Conservation (phyloP, 2,797 vertebrate genomes). For the Characodon lateralis region DNA sequence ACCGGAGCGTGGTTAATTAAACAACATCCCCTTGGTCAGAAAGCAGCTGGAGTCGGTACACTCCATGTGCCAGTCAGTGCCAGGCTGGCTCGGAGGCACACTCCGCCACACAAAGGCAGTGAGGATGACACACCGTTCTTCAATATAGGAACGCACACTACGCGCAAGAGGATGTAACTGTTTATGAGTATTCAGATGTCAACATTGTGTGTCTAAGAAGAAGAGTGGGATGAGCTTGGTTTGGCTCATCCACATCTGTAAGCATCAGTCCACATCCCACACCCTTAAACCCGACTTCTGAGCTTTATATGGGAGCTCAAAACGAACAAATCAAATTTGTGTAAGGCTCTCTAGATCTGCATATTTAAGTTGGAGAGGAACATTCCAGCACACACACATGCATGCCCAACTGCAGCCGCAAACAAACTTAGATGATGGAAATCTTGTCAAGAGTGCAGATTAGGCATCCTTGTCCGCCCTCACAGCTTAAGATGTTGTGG, state of each 20-base stretch:
- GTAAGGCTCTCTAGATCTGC: conserved; percentile 64
- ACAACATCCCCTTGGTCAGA: conserved; percentile 79
- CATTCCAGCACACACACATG: conserved; percentile 36
- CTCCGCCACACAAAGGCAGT: conserved; percentile 70
- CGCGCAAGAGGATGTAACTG: conserved; percentile 58
- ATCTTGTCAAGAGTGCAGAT: conserved; percentile 82
- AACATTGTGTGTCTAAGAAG: conserved; percentile 61
- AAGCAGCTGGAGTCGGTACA: conserved; percentile 80
- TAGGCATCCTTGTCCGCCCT: conserved; percentile 81
- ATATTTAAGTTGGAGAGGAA: conserved; percentile 55
- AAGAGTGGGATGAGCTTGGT: conserved; percentile 69
- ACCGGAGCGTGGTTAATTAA: conserved; percentile 78
- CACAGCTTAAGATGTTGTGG: conserved; percentile 71
- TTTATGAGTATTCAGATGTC: conserved; percentile 63
- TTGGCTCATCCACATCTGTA: conserved; percentile 69
- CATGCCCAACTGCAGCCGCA: conserved; percentile 46
- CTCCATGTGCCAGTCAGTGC: conserved; percentile 74
- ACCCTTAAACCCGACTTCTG: conserved; percentile 64
- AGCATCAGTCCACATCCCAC: conserved; percentile 71
- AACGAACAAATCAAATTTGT: conserved; percentile 71
- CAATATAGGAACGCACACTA: conserved; percentile 54
- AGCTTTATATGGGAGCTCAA: conserved; percentile 57
- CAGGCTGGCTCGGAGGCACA: conserved; percentile 78
- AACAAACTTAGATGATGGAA: conserved; percentile 68
- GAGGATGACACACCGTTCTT: conserved; percentile 65